Base-by-base conservation (phyloP, 92 coral and sea anemone species). In the Siderastrea siderea region DNA sequence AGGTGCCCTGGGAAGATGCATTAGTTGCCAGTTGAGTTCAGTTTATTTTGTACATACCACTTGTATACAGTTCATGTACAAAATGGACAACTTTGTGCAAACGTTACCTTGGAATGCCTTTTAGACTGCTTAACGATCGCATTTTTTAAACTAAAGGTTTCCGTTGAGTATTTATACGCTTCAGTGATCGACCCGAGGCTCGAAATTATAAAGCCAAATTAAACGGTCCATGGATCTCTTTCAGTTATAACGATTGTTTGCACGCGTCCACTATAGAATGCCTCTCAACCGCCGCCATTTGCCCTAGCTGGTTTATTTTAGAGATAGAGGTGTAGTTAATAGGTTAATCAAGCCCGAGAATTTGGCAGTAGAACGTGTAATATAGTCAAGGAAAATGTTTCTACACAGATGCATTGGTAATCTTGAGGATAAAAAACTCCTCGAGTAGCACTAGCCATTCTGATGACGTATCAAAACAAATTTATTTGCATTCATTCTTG, bases 151-250 rank as follows among this genome's bases (percentile, higher is more conserved):
- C 16, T 52, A 15, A 57, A 78, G 48, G 77, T 81, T 54, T 82
- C 86, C 86, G 86, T 71, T 82, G 53, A 43, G 17, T 1, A 7
- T 55, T 82, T 71, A 19, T 58, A 82, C 78, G 86, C 86, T 70
- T 71, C 78, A 44, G 16, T 82, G 68, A 69, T 11, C 67, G 78
- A 47, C 68, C 59, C 38, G 3, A 6, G 55, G 43, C 26, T 47
- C n/a, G 7, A 50, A 1, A 15, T 71, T 8, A 26, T 26, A 26
- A 26, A 26, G 19, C 47, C 54, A 81, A 46, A 79, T 14, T 68
- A 26, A 68, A 82, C 63, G 78, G 59, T 57, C 53, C 57, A 69
- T 0, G 13, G 78, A 70, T 43, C 19, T 69, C 77, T 54, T 47
- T 50, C 67, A 46, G 5, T 55, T 38, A 44, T 47, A 57, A 55